Evolutionary conservation across 2,888 invertebrate species (phyloP).

Genomic region (Apoda limacodes): DNA sequence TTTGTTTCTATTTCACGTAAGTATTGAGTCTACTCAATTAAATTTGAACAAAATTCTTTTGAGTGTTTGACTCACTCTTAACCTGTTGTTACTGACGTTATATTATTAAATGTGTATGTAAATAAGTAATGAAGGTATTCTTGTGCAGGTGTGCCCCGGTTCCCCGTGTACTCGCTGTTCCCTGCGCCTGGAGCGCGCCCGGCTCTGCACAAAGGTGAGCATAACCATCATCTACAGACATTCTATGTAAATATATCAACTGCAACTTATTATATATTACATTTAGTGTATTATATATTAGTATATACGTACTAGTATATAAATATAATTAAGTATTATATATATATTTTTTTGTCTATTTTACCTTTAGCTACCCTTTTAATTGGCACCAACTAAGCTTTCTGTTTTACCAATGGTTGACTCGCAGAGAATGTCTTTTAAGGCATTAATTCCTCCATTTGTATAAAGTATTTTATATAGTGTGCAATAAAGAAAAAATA

Average conservation of each 20-base stretch:
- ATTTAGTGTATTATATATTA: not conserved
- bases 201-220: slow-evolving; percentile 69
- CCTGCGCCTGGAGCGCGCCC: slow-evolving; percentile 58
- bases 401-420: no score
- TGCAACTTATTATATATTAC: no score
- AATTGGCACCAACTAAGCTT: no score
- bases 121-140: slow-evolving; percentile 19
- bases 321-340: no score
- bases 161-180: slow-evolving; percentile 79
- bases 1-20: not conserved
- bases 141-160: slow-evolving; percentile 74
- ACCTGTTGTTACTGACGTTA: not conserved
- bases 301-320: slow-evolving; percentile 1
- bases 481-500: no score
- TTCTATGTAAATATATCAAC: no score
- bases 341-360: no score
- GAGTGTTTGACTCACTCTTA: slow-evolving; percentile 1
- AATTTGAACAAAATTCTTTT: not conserved
- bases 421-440: no score
- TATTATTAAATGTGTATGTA: slow-evolving; percentile 14
- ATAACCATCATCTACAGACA: no score
- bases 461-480: no score
- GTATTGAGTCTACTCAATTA: not conserved
- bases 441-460: no score
- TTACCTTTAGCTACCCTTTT: no score